Percentiles rank a stretch among this genome's conserved stretches.
Conservation (phyloP, 2,888 invertebrate species). For the Andrena bicolor region DNA sequence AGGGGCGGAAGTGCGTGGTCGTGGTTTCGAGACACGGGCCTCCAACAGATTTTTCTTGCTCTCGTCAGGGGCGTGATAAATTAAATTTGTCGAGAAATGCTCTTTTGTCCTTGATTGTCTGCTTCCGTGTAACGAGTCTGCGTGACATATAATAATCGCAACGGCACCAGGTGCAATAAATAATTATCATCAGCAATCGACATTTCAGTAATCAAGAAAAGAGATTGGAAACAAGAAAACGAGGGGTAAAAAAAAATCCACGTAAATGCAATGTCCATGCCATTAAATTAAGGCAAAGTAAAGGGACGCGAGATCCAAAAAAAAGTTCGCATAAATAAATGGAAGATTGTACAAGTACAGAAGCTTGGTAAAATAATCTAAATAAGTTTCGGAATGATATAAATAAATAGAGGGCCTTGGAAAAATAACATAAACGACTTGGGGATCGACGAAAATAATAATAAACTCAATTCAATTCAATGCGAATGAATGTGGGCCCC, state of each 20-base stretch:
- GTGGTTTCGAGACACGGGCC: constrained; percentile 15
- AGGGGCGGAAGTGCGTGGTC: constrained; percentile 54
- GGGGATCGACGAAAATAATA: background rate
- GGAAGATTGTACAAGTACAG: background rate
- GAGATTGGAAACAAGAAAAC: background rate
- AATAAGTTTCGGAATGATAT: background rate
- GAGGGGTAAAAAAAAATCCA: background rate
- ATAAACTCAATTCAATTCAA: background rate
- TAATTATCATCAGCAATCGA: background rate
- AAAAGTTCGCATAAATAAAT: background rate
- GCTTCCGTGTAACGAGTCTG: background rate
- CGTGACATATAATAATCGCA: background rate
- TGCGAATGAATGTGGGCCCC: background rate
- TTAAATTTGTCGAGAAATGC: background rate
- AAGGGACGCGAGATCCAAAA: background rate
- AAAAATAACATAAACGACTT: background rate
- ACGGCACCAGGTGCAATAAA: background rate
- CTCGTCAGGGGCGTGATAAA: background rate
- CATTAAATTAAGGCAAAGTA: constrained; percentile 1
- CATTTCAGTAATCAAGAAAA: background rate
- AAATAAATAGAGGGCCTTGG: background rate
- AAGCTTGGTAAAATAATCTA: background rate
- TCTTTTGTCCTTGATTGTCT: background rate
- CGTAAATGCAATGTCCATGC: background rate
- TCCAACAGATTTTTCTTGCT: background rate